Percentiles rank a stretch among this genome's conserved stretches.
phyloP scores from a whole-genome alignment of 2,888 invertebrate species.

The Orchesellides sinensis region DNA sequence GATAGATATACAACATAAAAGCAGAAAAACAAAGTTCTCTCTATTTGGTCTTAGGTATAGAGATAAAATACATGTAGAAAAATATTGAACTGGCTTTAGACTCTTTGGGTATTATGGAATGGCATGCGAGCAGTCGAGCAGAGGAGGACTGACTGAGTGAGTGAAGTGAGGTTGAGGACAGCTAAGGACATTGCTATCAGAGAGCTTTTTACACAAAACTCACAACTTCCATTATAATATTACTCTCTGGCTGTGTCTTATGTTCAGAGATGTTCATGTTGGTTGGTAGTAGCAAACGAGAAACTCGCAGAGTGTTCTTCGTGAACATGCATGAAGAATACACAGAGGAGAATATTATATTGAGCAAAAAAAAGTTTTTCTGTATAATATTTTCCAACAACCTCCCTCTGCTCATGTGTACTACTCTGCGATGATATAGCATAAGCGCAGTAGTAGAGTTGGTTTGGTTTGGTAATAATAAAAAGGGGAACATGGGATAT shows the following conservation, averaged over 20 bases:
- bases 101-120: neutral
- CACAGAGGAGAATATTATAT: neutral
- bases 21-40: constrained; percentile 1
- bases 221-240: neutral
- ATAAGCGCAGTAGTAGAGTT: constrained; percentile 3
- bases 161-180: constrained; percentile 54
- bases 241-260: neutral
- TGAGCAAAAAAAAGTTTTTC: neutral
- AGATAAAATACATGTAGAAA: neutral
- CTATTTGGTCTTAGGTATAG: neutral
- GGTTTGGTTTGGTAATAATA: neutral
- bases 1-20: constrained; percentile 10
- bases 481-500: constrained; percentile 20
- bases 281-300: too few relatives aligned
- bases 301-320: neutral
- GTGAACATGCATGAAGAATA: neutral
- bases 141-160: constrained; percentile 31
- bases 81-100: neutral
- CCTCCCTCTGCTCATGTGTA: constrained; percentile 30
- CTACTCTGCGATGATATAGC: too few relatives aligned
- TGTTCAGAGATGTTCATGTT: too few relatives aligned
- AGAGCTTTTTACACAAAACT: neutral
- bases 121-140: constrained; percentile 7
- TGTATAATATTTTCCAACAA: neutral
- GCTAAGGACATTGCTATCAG: constrained; percentile 61